These are phyloP conservation scores for Siniperca knerii DNA, from an alignment of 2,113 vertebrate species.

Conservation along the genomic window DNA sequence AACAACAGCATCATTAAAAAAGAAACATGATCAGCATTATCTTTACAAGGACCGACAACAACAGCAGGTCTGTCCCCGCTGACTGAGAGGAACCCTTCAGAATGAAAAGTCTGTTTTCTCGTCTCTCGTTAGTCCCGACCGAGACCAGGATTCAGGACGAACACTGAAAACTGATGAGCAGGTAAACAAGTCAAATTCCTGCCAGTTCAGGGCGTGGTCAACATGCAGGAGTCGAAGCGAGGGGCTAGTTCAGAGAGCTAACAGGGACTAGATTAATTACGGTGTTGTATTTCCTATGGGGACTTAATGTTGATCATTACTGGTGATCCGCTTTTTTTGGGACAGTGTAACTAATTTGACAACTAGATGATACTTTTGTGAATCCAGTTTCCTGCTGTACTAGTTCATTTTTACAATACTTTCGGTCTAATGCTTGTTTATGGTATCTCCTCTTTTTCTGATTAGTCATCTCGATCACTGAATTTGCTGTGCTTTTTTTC, in stretches of 20 bases:
- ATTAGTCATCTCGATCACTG: background rate
- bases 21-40: constrained; percentile 35
- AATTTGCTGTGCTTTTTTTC: background rate
- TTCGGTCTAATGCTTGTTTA: background rate
- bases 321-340: too few species aligned
- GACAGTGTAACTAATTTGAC: too few species aligned
- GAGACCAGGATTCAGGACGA: constrained; percentile 13
- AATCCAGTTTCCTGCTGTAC: background rate
- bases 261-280: too few species aligned
- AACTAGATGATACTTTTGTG: background rate
- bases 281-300: too few species aligned
- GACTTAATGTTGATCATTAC: too few species aligned
- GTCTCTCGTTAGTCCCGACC: background rate
- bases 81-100: constrained; percentile 39
- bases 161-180: background rate
- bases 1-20: constrained; percentile 43
- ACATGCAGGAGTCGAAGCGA: background rate
- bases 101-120: constrained; percentile 31
- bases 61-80: constrained; percentile 25
- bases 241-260: background rate
- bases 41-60: constrained; percentile 19
- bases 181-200: background rate
- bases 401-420: background rate
- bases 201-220: background rate
- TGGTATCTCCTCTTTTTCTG: background rate